Base-by-base conservation (phyloP, 92 coral and sea anemone species). In the Palythoa heliodiscus region DNA sequence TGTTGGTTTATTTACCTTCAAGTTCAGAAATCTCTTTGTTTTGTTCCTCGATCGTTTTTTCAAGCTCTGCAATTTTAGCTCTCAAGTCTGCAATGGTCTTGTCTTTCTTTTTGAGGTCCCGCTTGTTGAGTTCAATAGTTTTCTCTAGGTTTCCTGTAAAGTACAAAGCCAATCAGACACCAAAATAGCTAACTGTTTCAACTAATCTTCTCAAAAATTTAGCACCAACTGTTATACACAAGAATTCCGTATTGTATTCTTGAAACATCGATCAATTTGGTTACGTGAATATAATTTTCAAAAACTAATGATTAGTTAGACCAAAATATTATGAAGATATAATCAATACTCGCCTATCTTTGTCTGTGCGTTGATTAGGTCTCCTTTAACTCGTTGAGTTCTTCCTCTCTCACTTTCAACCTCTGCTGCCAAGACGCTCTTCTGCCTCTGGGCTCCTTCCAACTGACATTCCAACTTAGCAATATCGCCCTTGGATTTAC, bases 321-420 rank as follows among this genome's bases (percentile, higher is more conserved):
- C 35, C 0, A 43, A 43, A 43, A 8, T n/a, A 19, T 2, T 16
- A 20, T 4, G 5, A 5, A 58, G 8, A 17, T 53, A 14, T 23
- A 9, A 11, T 1, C 15, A 52, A 11, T 75, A 52, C 66, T 52
- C 15, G 64, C 88, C 75, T 17, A 94, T 89, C 80, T 79, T 74
- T 75, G 86, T 53, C 60, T 90, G 91, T 50, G 90, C 73, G 40
- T 88, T 92, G 11, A 75, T 84, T 52, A 86, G 57, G 23, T 94
- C 98, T 29, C 74, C 85, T 82, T 84, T 92, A 78, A 90, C 79
- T 43, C 88, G 83, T 17, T 80, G 87, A 70, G 80, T 87, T 57
- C 91, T 86, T 1, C 82, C 91, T 72, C 86, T 90, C 86, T 94
- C 98, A 70, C 89, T 89, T 54, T 94, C 95, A 20, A 94, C 92